Evolutionary conservation across 2,888 invertebrate species (phyloP), one percentile per base, ranked within the genome.

Genomic region (Eurytoma californica): DNA sequence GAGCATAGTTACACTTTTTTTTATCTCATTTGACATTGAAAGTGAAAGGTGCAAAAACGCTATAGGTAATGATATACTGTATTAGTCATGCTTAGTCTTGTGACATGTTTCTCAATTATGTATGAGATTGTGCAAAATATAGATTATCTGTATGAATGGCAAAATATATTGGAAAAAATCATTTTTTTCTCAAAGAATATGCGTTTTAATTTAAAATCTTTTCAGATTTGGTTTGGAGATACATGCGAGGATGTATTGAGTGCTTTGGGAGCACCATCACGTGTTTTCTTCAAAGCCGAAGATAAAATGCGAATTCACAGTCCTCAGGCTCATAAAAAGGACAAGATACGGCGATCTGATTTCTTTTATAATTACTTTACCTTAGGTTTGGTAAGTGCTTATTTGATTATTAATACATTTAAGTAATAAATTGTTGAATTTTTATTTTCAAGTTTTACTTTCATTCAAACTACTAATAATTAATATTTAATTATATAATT

Each of bases 331-430:
- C 95, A 96, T 88, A 93, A 94, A 79, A 94, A 95, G 83, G 95
- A 94, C 79, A 93, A 95, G 80, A 94, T 94, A 81, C 94, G 94
- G 83, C 94, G 95, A 80, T 97, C 98, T 68, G 99, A 99, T 91
- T 98, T 98, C 91, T 99, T 99, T 92, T 99, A 97, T 91, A 99
- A 99, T 92, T 99, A 99, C 91, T 98, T 98, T 90, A 97, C 98
- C 0, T 92, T 99, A 81, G 99, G 99, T 84, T 91, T 99, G 92
- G 97, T 97, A 89, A 92, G 94, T 66, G 60, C 60, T 20, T 7
- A 73, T 75, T 67, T n/a, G n/a, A n/a, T 76, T 49, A 72, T 5
- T 12, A 72, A 51, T 66, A 16, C 68, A 66, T 47, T 20, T 28
- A 53, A 67, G 61, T 49, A 24, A 24, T 24, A 24, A 24, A 24